A percentile compares a stretch with the other conserved stretches of the same genome.
Conservation (phyloP, 2,888 invertebrate species). For the Leptopilina myrica region DNA sequence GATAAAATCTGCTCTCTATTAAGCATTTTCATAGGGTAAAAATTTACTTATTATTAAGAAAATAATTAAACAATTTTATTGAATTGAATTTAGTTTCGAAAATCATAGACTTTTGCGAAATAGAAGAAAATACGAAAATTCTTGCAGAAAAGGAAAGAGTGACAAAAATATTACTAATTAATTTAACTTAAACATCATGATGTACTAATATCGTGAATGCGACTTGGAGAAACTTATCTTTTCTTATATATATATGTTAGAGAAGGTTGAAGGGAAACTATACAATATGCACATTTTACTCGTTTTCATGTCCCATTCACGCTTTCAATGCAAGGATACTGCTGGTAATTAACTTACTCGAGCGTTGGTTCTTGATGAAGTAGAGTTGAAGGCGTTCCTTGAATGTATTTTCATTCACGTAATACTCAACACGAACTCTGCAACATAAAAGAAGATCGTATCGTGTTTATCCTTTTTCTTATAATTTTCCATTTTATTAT, state of each 20-base stretch:
- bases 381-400: constrained; percentile 99
- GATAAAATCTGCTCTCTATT: no score
- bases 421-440: constrained; percentile 99
- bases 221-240: neutral
- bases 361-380: constrained; percentile 99
- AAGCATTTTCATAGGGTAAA: no score
- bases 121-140: no score
- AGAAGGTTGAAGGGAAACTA: neutral
- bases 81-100: no score
- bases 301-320: constrained; percentile 31
- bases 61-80: no score
- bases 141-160: no score
- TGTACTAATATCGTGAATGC: neutral
- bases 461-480: constrained; percentile 37
- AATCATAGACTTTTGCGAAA: no score
- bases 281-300: constrained; percentile 15
- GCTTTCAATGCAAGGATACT: constrained; percentile 42
- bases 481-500: neutral
- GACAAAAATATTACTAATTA: neutral
- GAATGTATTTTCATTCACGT: constrained; percentile 99
- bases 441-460: constrained; percentile 78
- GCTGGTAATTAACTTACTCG: constrained; percentile 88
- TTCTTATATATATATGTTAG: neutral
- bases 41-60: no score
- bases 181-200: constrained; percentile 1